Base-by-base conservation (phyloP, 2,888 invertebrate species). In the Platynereis dumerilii region DNA sequence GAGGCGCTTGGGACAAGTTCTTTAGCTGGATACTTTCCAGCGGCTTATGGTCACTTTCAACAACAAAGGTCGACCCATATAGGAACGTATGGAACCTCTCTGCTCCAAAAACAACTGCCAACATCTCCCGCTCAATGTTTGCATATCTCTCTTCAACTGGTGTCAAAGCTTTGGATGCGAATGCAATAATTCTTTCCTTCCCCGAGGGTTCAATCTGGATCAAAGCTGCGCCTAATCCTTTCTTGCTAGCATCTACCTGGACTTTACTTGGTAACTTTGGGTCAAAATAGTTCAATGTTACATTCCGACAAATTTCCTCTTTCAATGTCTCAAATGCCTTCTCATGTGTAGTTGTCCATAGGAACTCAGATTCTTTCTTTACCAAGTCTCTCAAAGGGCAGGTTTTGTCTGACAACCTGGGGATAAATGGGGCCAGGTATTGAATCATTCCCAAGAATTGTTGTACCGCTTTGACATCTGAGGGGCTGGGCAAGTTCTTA, bases 161-260 rank as follows among this genome's bases (percentile, higher is more conserved):
- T 1, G 72, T 71, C 17, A 75, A 54, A 1, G 72, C 58, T 60
- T 72, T 73, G 0, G 74, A 76, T 20, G 74, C 72, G 58, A 64
- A 75, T 2, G 65, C 65, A 7, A 74, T 67, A 1, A 69, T 72
- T 45, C 45, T 67, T 2, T 60, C 68, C n/a, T 73, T 34, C 12
- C 34, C 34, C 5, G 34, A 34, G n/a, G n/a, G n/a, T 34, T 34
- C 34, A 34, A 34, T 64, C 55, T 76, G 74, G 15, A 76, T 29
- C 2, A 75, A 45, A 2, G 45, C 62, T 7, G 72, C 72, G 15
- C 74, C 72, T 10, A 76, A 53, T 0, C 70, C 74, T 60, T 65
- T 64, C 27, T 59, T 58, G 15, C 68, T 71, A 0, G 72, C 68
- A 44, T 76, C 74, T 7, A 69, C 67, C 24, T 72, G 67, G 0